A percentile compares a stretch with the other conserved stretches of the same genome.
Evolutionary conservation across 2,113 vertebrate species (phyloP).

Genomic region (Nipponia nippon): DNA sequence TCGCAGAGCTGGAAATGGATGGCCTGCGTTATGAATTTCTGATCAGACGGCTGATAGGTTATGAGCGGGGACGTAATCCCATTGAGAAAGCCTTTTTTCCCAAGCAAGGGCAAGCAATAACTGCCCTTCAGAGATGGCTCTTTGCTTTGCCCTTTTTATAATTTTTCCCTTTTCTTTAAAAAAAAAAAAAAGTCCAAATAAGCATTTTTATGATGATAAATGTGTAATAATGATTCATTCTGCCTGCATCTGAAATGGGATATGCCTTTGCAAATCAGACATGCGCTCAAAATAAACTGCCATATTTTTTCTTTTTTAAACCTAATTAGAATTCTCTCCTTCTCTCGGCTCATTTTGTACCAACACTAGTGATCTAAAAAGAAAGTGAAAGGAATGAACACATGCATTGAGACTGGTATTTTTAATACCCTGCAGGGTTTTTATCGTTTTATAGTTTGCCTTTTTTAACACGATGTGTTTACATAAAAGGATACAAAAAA

Average conservation of each 20-base stretch:
- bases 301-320: slow-evolving; percentile 56
- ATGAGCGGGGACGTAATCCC: slow-evolving; percentile 76
- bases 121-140: slow-evolving; percentile 70
- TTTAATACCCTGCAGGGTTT: slow-evolving; percentile 47
- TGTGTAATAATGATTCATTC: slow-evolving; percentile 52
- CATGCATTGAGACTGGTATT: neutral
- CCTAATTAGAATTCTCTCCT: slow-evolving; percentile 67
- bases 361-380: slow-evolving; percentile 42
- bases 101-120: slow-evolving; percentile 74
- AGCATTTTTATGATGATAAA: slow-evolving; percentile 75
- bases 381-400: slow-evolving; percentile 52
- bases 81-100: slow-evolving; percentile 75
- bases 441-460: slow-evolving; percentile 26
- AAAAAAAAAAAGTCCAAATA: slow-evolving; percentile 53
- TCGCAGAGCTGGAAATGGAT: slow-evolving; percentile 75
- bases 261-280: slow-evolving; percentile 51
- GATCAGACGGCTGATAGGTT: slow-evolving; percentile 81
- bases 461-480: slow-evolving; percentile 30
- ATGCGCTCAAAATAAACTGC: slow-evolving; percentile 46
- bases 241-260: slow-evolving; percentile 39
- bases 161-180: slow-evolving; percentile 20
- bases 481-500: slow-evolving; percentile 16
- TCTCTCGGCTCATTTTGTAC: slow-evolving; percentile 50
- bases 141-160: slow-evolving; percentile 67
- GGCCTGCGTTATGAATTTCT: slow-evolving; percentile 81